These are phyloP conservation scores for Rattus rattus DNA, from an alignment of 2,113 vertebrate genomes.

Conservation along the genomic window DNA sequence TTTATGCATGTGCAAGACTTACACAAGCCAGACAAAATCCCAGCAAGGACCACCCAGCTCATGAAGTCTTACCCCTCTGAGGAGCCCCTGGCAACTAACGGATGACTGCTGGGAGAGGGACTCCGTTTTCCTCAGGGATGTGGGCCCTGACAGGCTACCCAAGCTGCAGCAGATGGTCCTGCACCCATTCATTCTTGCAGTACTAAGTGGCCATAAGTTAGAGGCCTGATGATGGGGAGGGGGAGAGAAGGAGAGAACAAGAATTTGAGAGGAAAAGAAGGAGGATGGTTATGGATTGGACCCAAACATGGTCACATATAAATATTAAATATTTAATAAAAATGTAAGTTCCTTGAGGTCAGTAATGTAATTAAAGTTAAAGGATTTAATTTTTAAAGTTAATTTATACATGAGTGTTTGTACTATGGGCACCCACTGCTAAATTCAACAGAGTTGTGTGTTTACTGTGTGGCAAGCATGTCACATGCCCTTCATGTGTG, in stretches of 20 bases:
- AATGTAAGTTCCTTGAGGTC: not conserved
- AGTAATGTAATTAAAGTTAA: not conserved
- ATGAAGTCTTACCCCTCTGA: not conserved
- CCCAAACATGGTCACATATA: not conserved
- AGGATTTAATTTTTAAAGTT: not conserved
- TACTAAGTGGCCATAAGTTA: not conserved
- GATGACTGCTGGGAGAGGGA: not conserved
- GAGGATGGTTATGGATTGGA: not conserved
- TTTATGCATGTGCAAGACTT: not conserved
- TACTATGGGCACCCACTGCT: not conserved
- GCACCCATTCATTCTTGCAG: not conserved
- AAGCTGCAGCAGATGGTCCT: not conserved
- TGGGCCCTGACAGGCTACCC: not conserved
- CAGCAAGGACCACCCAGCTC: not conserved
- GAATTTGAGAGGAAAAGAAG: not conserved
- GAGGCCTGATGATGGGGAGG: not conserved
- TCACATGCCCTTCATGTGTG: rapidly evolving
- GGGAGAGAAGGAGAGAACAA: not conserved
- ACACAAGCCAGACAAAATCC: not conserved
- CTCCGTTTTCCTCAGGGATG: not conserved
- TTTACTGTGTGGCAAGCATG: not conserved
- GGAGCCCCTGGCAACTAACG: not conserved
- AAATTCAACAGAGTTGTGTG: not conserved
- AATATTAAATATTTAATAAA: not conserved
- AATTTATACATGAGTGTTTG: not conserved